Conservation (phyloP, 2,797 vertebrate genomes). For the Danio choprae region DNA sequence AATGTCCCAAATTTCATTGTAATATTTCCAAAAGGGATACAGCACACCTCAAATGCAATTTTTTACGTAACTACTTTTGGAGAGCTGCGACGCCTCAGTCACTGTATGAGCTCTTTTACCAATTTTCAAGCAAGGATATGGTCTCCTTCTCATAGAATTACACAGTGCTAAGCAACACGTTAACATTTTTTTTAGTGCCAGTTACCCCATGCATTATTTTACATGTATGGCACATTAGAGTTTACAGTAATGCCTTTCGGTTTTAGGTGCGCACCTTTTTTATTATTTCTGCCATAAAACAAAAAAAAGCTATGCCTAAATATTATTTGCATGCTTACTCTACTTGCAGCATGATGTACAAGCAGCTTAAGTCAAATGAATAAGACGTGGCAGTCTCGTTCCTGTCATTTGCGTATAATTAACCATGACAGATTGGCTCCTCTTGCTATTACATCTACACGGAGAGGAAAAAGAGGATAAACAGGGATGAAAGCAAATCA, state of each 20-base stretch:
- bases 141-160: conserved; percentile 39
- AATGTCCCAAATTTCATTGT: conserved; percentile 67
- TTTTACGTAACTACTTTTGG: conserved; percentile 64
- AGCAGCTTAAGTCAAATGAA: conserved; percentile 15
- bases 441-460: not conserved
- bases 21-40: conserved; percentile 53
- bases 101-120: conserved; percentile 34
- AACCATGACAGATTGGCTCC: conserved; percentile 21
- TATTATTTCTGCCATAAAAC: not conserved
- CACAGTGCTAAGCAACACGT: not conserved
- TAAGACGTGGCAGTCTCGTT: not conserved
- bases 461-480: conserved; percentile 27
- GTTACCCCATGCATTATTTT: not conserved
- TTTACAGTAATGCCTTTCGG: not conserved
- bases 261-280: not conserved
- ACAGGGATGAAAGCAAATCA: conserved; percentile 30
- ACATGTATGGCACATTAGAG: not conserved
- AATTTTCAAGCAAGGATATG: conserved; percentile 34
- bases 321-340: not conserved
- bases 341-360: not conserved
- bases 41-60: conserved; percentile 65
- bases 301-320: not conserved
- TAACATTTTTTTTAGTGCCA: not conserved
- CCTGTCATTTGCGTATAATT: conserved; percentile 24
- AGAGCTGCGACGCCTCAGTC: conserved; percentile 48